These are phyloP conservation scores for Petroica traversi DNA, from an alignment of 2,113 vertebrate genomes.

Conservation along the genomic window DNA sequence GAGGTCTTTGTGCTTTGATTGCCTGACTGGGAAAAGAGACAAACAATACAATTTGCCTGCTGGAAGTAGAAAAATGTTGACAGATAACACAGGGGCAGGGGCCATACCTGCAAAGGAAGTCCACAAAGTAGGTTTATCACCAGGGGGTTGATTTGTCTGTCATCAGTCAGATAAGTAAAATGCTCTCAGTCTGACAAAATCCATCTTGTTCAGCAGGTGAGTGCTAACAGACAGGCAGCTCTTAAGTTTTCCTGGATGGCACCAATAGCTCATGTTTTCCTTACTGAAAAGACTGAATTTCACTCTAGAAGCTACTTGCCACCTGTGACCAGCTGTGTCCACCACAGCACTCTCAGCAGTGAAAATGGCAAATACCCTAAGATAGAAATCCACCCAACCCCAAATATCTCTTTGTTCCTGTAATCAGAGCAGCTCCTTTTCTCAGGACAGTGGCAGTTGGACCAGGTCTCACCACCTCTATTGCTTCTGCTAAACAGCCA, in stretches of 20 bases:
- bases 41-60: neutral
- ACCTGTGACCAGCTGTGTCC: neutral
- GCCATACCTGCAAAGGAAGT: neutral
- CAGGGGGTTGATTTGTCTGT: neutral
- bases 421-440: neutral
- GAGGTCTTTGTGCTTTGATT: neutral
- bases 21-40: neutral
- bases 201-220: neutral
- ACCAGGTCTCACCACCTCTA: neutral
- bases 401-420: neutral
- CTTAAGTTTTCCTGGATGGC: neutral
- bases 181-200: neutral
- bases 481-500: neutral
- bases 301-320: neutral
- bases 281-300: neutral
- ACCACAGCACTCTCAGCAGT: neutral
- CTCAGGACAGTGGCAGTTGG: neutral
- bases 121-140: neutral
- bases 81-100: neutral
- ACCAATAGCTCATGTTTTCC: neutral
- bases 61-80: neutral
- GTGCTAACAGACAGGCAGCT: neutral
- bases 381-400: neutral
- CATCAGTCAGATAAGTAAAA: neutral
- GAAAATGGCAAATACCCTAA: neutral